Percentiles rank a stretch among this genome's conserved stretches.
These are phyloP conservation scores for Heliconius cydno DNA, from an alignment of 2,888 invertebrate genomes.

Conservation along the genomic window DNA sequence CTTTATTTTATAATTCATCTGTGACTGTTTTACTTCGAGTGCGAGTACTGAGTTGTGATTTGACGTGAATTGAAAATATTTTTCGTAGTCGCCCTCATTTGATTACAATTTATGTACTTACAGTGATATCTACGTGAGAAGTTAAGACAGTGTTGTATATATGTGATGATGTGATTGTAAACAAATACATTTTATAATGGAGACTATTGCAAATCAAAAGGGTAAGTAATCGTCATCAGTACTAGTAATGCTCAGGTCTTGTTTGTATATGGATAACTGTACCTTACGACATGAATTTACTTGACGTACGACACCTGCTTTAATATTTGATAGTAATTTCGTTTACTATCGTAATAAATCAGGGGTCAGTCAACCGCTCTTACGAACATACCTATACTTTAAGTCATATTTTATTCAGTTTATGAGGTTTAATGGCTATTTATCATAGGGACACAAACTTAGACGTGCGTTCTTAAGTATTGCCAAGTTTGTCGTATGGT, in stretches of 20 bases:
- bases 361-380: slow-evolving; percentile 37
- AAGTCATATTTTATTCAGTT: slow-evolving; percentile 23
- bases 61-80: slow-evolving; percentile 46
- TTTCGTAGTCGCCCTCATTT: slow-evolving; percentile 63
- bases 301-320: slow-evolving; percentile 61
- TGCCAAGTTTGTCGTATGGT: slow-evolving; percentile 57
- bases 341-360: slow-evolving; percentile 42
- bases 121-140: slow-evolving; percentile 35
- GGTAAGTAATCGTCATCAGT: slow-evolving; percentile 67
- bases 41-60: slow-evolving; percentile 35
- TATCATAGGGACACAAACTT: slow-evolving; percentile 40
- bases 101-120: slow-evolving; percentile 49
- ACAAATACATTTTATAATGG: slow-evolving; percentile 67
- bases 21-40: slow-evolving; percentile 4
- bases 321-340: slow-evolving; percentile 48
- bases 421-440: slow-evolving; percentile 14
- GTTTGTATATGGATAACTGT: slow-evolving; percentile 81
- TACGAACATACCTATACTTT: slow-evolving; percentile 35
- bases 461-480: slow-evolving; percentile 51
- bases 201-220: slow-evolving; percentile 77
- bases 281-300: slow-evolving; percentile 67
- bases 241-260: slow-evolving; percentile 59
- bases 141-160: slow-evolving; percentile 33
- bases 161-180: slow-evolving; percentile 76
- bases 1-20: slow-evolving; percentile 7